These are phyloP conservation scores for Drosophila leontia DNA, from an alignment of 1,140 invertebrate species.

Conservation along the genomic window DNA sequence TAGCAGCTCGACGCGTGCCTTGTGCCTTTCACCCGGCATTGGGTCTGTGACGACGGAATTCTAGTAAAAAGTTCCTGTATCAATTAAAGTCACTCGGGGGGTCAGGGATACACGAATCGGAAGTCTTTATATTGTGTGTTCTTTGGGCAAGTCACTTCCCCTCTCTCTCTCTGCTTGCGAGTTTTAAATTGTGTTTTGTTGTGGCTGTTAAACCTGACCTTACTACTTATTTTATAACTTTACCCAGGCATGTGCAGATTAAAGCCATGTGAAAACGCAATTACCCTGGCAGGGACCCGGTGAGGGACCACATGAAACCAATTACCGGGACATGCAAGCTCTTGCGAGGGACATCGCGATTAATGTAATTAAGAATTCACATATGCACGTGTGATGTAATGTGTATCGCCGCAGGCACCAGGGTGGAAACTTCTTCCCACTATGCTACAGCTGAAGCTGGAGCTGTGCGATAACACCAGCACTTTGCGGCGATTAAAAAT, in stretches of 20 bases:
- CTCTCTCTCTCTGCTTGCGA: too few species aligned
- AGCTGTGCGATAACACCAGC: slow-evolving; percentile 52
- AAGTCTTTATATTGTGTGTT: slow-evolving; percentile 10
- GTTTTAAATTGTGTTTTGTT: slow-evolving; percentile 1
- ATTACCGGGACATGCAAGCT: slow-evolving; percentile 41
- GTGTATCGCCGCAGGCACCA: slow-evolving; percentile 34
- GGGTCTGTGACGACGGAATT: too few species aligned
- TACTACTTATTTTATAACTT: slow-evolving; percentile 6
- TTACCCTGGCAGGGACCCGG: not conserved
- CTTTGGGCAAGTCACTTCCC: not conserved
- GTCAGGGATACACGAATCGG: slow-evolving; percentile 5
- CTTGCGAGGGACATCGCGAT: slow-evolving; percentile 29
- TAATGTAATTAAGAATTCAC: slow-evolving; percentile 59
- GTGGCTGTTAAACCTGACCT: slow-evolving; percentile 8
- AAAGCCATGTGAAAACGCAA: slow-evolving; percentile 4
- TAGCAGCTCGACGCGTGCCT: slow-evolving; percentile 27
- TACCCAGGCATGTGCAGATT: not conserved
- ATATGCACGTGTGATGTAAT: slow-evolving; percentile 41
- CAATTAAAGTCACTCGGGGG: not conserved
- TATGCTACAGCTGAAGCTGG: slow-evolving; percentile 23
- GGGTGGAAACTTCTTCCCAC: not conserved
- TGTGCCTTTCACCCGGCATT: slow-evolving; percentile 40
- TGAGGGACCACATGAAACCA: slow-evolving; percentile 26
- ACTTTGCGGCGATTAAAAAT: slow-evolving; percentile 61
- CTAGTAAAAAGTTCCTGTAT: slow-evolving; percentile 23